Base-by-base conservation (phyloP, 1,140 invertebrate species). In the Armadillidium nasatum region DNA sequence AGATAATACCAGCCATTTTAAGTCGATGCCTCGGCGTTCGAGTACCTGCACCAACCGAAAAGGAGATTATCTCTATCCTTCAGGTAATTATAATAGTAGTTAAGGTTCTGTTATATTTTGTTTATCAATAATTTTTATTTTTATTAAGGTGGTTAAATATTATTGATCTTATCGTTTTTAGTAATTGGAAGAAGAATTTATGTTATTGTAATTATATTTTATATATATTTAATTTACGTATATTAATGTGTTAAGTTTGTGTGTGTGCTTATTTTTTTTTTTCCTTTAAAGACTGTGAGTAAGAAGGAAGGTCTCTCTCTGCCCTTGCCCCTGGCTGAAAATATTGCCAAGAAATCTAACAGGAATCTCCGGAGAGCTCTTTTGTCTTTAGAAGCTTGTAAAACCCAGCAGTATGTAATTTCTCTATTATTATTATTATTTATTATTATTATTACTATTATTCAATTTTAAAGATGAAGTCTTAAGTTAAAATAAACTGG, bases 281-380 rank as follows among this genome's bases (percentile, higher is more conserved):
- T 84, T n/a, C n/a, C n/a, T n/a, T n/a, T n/a, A n/a, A 88, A 93
- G 83, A 87, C 80, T 82, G 90, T 95, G 66, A 92, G 91, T 82
- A 93, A 93, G 83, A 95, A 94, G 79, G 97, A 99, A 87, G 89
- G 91, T 44, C 84, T 98, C 0, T 88, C 82, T 76, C 82, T 99
- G 68, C 94, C 95, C 0, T 79, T 86, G 11, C 91, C 93, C 82
- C 86, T 99, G 50, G 93, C 93, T 0, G 84, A 88, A 75, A 90
- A 88, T 82, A 91, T 99, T 79, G 91, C 94, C 1, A 88, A 90
- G 74, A 89, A 90, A 82, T 94, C 93, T 66, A 89, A 93, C 76
- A 87, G 97, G 50, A 99, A 99, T 88, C 85, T 99, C n/a, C 87
- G 98, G 54, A 85, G 95, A 83, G 97, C 96, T 4, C 85, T 99